Conservation (phyloP, 2,888 invertebrate species). For the Caenorhabditis plicata region DNA sequence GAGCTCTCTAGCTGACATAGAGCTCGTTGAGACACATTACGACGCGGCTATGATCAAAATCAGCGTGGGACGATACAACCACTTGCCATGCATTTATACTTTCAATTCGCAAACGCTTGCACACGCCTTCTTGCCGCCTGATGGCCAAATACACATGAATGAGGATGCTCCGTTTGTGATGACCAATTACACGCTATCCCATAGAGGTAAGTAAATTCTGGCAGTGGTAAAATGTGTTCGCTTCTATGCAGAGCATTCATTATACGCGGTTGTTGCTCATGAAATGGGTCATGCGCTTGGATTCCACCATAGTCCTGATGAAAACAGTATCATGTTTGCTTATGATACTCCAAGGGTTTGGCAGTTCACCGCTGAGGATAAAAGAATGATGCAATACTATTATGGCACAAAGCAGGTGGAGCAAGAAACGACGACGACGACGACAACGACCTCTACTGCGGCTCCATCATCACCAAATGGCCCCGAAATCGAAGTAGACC, state of each 20-base stretch:
- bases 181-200: conserved; percentile 15
- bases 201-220: conserved; percentile 1
- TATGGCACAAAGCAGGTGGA: conserved; percentile 5
- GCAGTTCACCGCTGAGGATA: conserved; percentile 23
- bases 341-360: conserved; percentile 20
- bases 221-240: not conserved
- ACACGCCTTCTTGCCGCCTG: conserved; percentile 25
- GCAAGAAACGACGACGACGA: not conserved
- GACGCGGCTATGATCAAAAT: conserved; percentile 12
- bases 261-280: conserved; percentile 27
- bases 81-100: conserved; percentile 9
- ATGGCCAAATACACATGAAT: conserved; percentile 30
- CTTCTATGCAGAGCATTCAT: conserved; percentile 11
- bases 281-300: conserved; percentile 36
- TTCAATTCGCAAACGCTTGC: conserved; percentile 17
- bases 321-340: conserved; percentile 26
- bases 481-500: conserved; percentile 10
- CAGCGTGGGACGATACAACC: conserved; percentile 5
- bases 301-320: conserved; percentile 26
- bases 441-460: not conserved
- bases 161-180: conserved; percentile 19
- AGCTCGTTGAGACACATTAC: conserved; percentile 9
- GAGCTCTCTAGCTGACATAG: conserved; percentile 27
- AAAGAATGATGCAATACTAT: conserved; percentile 13
- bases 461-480: not conserved